Base-by-base conservation (phyloP, 2,888 invertebrate genomes). In the Agriopis aurantiaria region DNA sequence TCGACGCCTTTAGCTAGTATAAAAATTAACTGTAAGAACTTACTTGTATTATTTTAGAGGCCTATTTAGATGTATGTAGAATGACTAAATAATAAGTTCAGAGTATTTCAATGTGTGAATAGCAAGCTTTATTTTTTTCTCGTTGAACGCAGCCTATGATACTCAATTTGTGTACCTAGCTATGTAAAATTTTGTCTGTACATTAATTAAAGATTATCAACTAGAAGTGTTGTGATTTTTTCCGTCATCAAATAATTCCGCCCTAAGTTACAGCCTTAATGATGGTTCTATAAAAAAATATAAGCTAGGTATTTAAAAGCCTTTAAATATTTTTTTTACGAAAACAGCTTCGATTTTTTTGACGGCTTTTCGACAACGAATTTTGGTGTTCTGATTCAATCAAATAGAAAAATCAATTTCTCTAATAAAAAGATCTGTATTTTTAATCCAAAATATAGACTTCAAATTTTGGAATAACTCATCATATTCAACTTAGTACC, bases 111-210 rank as follows among this genome's bases (percentile, higher is more conserved):
- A 40, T 43, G 68, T 68, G 65, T 61, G 52, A 55, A 64, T 41
- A 43, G 48, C 65, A 65, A 65, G 63, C 59, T 49, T 69, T 60
- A 49, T 60, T 61, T 59, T 61, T 43, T 65, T 59, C 33, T 77
- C 63, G 75, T 78, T 78, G 68, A 64, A 78, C 75, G 56, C 77
- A 78, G 76, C 69, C 73, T 81, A 80, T 74, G 80, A 84, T 82
- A 83, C 82, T 83, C 82, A 83, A 75, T 70, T 62, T 59, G 69
- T 53, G 10, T 69, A 58, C 23, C 23, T 69, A 58, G 12, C 23
- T 74, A 75, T 75, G 58, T 75, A 71, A 72, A 75, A 62, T 71
- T 76, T 76, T 72, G 46, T 73, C 73, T 79, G 56, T 65, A 69
- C 51, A 65, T 58, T 72, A 69, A 73, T 64, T 65, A 71, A 71